Evolutionary conservation across 2,888 invertebrate genomes (phyloP).

Genomic region (Melanchra persicariae): DNA sequence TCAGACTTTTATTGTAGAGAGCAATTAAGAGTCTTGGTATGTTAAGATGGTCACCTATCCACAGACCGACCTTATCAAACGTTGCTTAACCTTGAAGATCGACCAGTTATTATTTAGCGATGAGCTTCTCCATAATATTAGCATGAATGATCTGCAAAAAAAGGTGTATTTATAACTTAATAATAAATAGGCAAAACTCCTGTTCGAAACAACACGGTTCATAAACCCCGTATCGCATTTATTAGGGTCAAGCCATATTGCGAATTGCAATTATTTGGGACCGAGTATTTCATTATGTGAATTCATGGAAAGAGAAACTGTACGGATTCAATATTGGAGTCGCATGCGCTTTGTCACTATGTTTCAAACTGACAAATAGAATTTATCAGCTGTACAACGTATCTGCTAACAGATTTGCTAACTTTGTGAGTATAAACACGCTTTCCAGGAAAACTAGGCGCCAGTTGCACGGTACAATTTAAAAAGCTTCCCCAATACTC

Average conservation of each 20-base stretch:
- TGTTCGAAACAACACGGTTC: slow-evolving; percentile 10
- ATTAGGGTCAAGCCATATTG: slow-evolving; percentile 49
- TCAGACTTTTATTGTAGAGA: slow-evolving; percentile 41
- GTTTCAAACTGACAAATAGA: neutral
- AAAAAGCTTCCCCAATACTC: no score
- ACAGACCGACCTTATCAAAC: no score
- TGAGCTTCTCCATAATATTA: no score
- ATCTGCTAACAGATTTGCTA: no score
- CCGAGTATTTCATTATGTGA: slow-evolving; percentile 15
- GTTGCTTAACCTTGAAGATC: no score
- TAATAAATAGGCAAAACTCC: neutral
- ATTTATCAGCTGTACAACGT: neutral
- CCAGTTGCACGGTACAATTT: no score
- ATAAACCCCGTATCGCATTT: slow-evolving; percentile 14
- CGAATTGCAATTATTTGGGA: slow-evolving; percentile 25
- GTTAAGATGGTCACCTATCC: no score
- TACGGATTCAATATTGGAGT: neutral
- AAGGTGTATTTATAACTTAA: no score
- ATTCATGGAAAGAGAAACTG: neutral
- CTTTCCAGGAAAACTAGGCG: no score
- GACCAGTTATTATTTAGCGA: no score
- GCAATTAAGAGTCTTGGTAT: slow-evolving; percentile 14
- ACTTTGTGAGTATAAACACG: no score
- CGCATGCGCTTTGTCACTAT: neutral
- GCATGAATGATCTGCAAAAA: no score